Evolutionary conservation across 2,797 vertebrate species (phyloP), one percentile per base, ranked within the genome.

Genomic region (Sebastes minor): DNA sequence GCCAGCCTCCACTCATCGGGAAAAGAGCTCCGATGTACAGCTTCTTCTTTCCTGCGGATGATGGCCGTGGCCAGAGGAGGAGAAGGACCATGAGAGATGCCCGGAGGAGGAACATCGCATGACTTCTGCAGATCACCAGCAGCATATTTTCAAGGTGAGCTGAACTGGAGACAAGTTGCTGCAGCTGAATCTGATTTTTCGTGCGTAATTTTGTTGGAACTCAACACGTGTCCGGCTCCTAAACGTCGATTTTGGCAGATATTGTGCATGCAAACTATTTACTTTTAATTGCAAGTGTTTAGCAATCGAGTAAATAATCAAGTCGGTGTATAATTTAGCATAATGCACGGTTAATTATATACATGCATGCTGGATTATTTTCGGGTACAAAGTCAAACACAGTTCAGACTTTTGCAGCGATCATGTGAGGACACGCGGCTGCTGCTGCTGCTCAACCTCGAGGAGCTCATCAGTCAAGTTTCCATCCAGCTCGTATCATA

Each of bases 1-100:
- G 97, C 97, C 97, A 97, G 76, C 97, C 97, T 11, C 97, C 97
- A 63, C 96, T 97, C 97, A 97, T 98, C 53, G 97, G 97, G 91
- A 98, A 98, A 78, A 98, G 96, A 22, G 97, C 97, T 27, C 97
- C 97, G 81, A 98, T 97, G 96, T 97, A 97, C 76, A 98, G 96
- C 66, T 96, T 96, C 93, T 97, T 97, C 94, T 97, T 97, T 76
- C 97, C 97, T 96, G 81, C 46, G 76, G 84, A 86, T 74, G 84
- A 86, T 28, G 84, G 77, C 85, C 81, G 78, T 8, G 85, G 86
- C 64, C 84, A 74, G 70, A 88, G 70, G 80, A 91, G 86, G 65
- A 91, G 81, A 78, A 86, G 78, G 38, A 85, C 27, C 71, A 56
- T 90, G 85, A 95, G 83, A 85, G 86, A 84, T 1, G 82, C 61